Percentiles rank a stretch among this genome's conserved stretches.
These are phyloP conservation scores for Pelobates fuscus DNA, from an alignment of 2,113 vertebrate genomes.

Conservation along the genomic window DNA sequence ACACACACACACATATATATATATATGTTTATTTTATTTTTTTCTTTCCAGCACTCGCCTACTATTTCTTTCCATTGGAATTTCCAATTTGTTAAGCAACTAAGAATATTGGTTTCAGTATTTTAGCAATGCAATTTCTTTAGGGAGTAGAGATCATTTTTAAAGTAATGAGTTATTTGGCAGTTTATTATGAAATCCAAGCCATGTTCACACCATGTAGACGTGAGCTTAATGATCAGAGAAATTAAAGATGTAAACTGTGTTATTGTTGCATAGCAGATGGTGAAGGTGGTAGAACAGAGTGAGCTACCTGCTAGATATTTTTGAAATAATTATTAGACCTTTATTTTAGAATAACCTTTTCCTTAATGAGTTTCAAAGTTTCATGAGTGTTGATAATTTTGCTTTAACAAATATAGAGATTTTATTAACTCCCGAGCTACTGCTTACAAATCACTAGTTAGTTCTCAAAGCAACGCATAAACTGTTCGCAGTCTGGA, in stretches of 20 bases:
- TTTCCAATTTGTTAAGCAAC: slow-evolving; percentile 27
- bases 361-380: slow-evolving; percentile 28
- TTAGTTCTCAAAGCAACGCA: too few relatives aligned
- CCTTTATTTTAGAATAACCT: slow-evolving; percentile 35
- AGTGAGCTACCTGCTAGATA: slow-evolving; percentile 4
- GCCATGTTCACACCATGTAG: slow-evolving; percentile 38
- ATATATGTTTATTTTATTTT: too few relatives aligned
- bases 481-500: too few relatives aligned
- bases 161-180: slow-evolving; percentile 35
- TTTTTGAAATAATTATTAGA: slow-evolving; percentile 36
- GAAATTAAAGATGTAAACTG: slow-evolving; percentile 37
- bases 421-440: not conserved
- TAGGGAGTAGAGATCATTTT: slow-evolving; percentile 40
- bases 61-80: slow-evolving; percentile 18
- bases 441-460: not conserved
- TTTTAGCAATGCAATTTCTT: slow-evolving; percentile 18
- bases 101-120: not conserved
- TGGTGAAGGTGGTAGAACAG: slow-evolving; percentile 8
- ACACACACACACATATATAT: too few relatives aligned
- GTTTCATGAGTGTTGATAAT: not conserved
- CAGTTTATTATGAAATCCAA: slow-evolving; percentile 35
- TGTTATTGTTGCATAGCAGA: slow-evolving; percentile 22
- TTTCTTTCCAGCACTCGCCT: not conserved
- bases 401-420: not conserved
- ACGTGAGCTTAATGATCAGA: slow-evolving; percentile 38